Evolutionary conservation across 2,888 invertebrate species (phyloP).

Genomic region (Sinodicranocentrus sp.): DNA sequence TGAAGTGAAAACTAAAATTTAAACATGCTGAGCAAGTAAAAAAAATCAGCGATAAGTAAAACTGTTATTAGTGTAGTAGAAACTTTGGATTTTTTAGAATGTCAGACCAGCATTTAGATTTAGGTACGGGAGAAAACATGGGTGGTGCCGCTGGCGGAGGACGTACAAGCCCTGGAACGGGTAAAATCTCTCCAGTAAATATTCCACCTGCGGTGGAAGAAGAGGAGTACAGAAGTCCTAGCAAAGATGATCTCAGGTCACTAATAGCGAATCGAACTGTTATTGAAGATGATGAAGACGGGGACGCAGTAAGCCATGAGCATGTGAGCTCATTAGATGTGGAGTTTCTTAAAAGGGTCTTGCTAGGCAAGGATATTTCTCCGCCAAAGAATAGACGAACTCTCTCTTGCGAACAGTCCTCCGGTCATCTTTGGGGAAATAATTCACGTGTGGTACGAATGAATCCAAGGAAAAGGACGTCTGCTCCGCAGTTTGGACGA

Average conservation of each 20-base stretch:
- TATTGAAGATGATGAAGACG: constrained; percentile 60
- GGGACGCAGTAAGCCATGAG: constrained; percentile 44
- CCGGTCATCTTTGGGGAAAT: constrained; percentile 83
- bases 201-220: constrained; percentile 46
- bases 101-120: constrained; percentile 20
- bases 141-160: constrained; percentile 13
- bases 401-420: constrained; percentile 79
- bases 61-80: not conserved
- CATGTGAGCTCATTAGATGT: constrained; percentile 65
- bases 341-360: constrained; percentile 71
- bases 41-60: too few relatives aligned
- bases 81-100: not conserved
- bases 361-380: constrained; percentile 68
- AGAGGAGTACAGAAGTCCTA: constrained; percentile 20
- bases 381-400: constrained; percentile 65
- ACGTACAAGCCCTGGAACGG: not conserved
- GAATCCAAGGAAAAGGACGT: constrained; percentile 84
- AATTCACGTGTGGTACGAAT: constrained; percentile 78
- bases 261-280: constrained; percentile 1
- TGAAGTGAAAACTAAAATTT: too few relatives aligned
- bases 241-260: constrained; percentile 10
- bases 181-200: constrained; percentile 43
- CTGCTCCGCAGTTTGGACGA: constrained; percentile 85
- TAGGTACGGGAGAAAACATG: constrained; percentile 8
- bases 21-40: too few relatives aligned